Base-by-base conservation (phyloP, 2,888 invertebrate species). In the Chrysina gloriosa region DNA sequence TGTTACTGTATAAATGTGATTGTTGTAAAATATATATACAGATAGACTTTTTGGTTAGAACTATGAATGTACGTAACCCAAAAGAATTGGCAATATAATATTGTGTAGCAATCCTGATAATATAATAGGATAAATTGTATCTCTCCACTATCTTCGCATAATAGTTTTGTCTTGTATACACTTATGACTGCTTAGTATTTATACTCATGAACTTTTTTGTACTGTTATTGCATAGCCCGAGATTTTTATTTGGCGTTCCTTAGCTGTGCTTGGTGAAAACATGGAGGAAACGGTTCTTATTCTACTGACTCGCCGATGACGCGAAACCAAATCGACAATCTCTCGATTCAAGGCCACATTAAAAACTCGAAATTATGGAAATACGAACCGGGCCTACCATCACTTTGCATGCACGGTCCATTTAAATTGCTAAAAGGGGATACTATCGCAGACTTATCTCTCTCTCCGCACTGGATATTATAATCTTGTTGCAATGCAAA, bases 401-500 rank as follows among this genome's bases (percentile, higher is more conserved):
- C 79, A 81, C 77, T 81, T 82, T 82, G 81, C 82, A 82, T 83
- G 81, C 78, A 80, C 79, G 79, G 79, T 78, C 79, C 81, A 83
- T 83, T 83, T 83, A 83, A 83, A 83, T 83, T 83, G 83, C 83
- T 82, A 83, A 83, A 83, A 82, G 80, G 81, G 81, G 80, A 82
- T 82, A 82, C 81, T 82, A 82, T 82, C 82, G 74, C 76, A 74
- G 75, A 77, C 78, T 78, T 79, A 80, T 81, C 81, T 81, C 78
- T 78, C 78, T 79, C 79, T 77, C 76, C 75, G 70, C 63, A 73
- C 73, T 75, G 80, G 81, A 82, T 82, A 81, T 82, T 83, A 82
- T 83, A 82, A 82, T 83, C 82, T 81, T 77, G 80, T 81, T 80
- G 81, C 79, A 80, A 81, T 80, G 80, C 79, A 82, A 82, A 82